Percentiles rank a stretch among this genome's conserved stretches.
phyloP scores from a whole-genome alignment of 2,888 invertebrate species.

The Dynastes hyllus region DNA sequence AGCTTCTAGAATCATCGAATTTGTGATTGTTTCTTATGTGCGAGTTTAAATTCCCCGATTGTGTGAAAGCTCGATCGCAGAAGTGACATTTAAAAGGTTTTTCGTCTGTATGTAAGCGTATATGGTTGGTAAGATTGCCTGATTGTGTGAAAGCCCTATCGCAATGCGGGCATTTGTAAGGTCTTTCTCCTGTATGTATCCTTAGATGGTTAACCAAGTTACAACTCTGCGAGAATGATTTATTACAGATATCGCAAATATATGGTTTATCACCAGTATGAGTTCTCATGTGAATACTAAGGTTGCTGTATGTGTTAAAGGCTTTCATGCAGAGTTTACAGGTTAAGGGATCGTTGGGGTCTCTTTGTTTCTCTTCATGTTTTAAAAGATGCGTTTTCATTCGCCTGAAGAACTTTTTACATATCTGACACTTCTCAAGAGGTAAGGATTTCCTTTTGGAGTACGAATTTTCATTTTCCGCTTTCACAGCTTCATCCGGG shows the following conservation, averaged over 20 bases:
- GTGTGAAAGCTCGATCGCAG: conserved; percentile 69
- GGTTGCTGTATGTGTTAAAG: conserved; percentile 67
- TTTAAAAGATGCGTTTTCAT: conserved; percentile 72
- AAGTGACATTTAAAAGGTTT: conserved; percentile 70
- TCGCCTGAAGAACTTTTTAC: conserved; percentile 68
- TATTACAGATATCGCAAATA: conserved; percentile 67
- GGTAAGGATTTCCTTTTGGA: conserved; percentile 67
- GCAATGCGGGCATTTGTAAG: conserved; percentile 70
- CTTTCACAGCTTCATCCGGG: conserved; percentile 61
- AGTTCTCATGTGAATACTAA: conserved; percentile 68
- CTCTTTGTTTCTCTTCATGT: conserved; percentile 64
- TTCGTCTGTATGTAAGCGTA: conserved; percentile 68
- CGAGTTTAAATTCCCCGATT: conserved; percentile 69
- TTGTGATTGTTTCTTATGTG: conserved; percentile 70
- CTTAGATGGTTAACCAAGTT: conserved; percentile 69
- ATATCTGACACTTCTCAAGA: conserved; percentile 69
- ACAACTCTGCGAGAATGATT: conserved; percentile 69
- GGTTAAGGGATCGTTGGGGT: conserved; percentile 62
- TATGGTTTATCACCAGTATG: conserved; percentile 69
- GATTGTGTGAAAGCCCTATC: conserved; percentile 70
- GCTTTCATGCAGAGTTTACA: conserved; percentile 65
- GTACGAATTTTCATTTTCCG: conserved; percentile 63
- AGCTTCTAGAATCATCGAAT: conserved; percentile 50
- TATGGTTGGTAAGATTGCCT: conserved; percentile 69
- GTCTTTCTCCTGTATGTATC: conserved; percentile 69